Evolutionary conservation across 2,113 vertebrate genomes (phyloP).

Genomic region (Apistogramma diplotaenia): DNA sequence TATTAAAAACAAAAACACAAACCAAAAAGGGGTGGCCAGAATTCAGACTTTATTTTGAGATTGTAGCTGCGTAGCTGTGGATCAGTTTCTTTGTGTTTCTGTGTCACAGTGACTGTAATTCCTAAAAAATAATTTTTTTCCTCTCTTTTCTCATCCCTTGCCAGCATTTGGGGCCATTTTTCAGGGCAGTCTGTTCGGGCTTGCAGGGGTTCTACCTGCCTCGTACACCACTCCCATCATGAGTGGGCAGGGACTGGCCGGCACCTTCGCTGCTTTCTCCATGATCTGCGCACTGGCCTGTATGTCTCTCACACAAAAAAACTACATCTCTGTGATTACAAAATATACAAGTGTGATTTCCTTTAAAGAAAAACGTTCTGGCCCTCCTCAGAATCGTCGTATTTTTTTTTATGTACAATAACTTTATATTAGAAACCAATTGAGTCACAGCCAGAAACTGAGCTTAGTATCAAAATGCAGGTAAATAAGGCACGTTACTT

Average conservation of each 20-base stretch:
- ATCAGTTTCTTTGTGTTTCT: not conserved
- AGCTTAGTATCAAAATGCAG: no score
- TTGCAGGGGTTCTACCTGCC: conserved; percentile 88
- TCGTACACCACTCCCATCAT: conserved; percentile 96
- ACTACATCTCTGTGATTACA: not conserved
- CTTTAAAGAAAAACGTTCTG: not conserved
- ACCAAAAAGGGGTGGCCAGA: no score
- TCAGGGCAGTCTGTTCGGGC: conserved; percentile 91
- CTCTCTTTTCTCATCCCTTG: not conserved
- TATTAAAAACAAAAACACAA: no score
- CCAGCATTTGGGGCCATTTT: conserved; percentile 91
- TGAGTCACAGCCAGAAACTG: no score
- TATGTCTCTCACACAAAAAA: conserved; percentile 70
- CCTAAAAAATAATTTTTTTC: not conserved
- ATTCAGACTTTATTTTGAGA: no score
- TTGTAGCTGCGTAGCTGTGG: not conserved
- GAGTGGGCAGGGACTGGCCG: conserved; percentile 95
- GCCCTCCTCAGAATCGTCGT: accelerated
- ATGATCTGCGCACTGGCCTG: conserved; percentile 94
- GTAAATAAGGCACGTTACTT: no score
- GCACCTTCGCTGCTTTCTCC: conserved; percentile 88
- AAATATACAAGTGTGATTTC: not conserved
- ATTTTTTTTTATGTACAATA: not conserved
- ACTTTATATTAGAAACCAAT: not conserved
- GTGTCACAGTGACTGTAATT: not conserved